Conservation (phyloP, 2,888 invertebrate genomes). For the Sesia bembeciformis region DNA sequence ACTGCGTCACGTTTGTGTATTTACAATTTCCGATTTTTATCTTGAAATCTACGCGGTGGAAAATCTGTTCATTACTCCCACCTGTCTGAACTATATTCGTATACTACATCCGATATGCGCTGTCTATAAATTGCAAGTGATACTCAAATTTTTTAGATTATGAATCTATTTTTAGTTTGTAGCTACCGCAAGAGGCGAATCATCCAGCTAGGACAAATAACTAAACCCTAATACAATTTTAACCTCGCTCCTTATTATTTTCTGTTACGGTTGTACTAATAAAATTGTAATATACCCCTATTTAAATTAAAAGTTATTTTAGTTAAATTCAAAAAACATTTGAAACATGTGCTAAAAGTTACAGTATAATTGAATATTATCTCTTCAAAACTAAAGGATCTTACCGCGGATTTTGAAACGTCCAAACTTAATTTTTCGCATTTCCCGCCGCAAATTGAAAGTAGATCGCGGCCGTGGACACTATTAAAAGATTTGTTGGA, state of each 20-base stretch:
- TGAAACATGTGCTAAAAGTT: too few species aligned
- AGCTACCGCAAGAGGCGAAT: neutral
- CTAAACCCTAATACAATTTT: too few species aligned
- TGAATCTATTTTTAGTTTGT: constrained; percentile 44
- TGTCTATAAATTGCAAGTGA: constrained; percentile 23
- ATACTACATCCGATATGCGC: constrained; percentile 23
- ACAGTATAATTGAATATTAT: too few species aligned
- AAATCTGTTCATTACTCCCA: constrained; percentile 4
- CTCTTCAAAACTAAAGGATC: constrained; percentile 7
- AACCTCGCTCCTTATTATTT: too few species aligned
- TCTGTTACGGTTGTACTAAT: too few species aligned
- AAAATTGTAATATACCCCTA: too few species aligned
- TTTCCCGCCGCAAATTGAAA: constrained; percentile 71
- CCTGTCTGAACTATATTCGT: constrained; percentile 1
- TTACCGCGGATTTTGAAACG: constrained; percentile 36
- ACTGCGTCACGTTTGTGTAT: constrained; percentile 59
- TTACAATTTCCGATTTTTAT: constrained; percentile 36
- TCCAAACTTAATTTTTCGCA: constrained; percentile 38
- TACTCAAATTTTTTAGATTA: constrained; percentile 27
- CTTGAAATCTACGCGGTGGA: constrained; percentile 16
- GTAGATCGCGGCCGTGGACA: constrained; percentile 75
- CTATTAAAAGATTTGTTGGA: constrained; percentile 76
- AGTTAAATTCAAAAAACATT: neutral
- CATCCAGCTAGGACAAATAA: too few species aligned
- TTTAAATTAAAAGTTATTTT: neutral